These are phyloP conservation scores for Polyodon spathula DNA, from an alignment of 2,113 vertebrate genomes.

Conservation along the genomic window DNA sequence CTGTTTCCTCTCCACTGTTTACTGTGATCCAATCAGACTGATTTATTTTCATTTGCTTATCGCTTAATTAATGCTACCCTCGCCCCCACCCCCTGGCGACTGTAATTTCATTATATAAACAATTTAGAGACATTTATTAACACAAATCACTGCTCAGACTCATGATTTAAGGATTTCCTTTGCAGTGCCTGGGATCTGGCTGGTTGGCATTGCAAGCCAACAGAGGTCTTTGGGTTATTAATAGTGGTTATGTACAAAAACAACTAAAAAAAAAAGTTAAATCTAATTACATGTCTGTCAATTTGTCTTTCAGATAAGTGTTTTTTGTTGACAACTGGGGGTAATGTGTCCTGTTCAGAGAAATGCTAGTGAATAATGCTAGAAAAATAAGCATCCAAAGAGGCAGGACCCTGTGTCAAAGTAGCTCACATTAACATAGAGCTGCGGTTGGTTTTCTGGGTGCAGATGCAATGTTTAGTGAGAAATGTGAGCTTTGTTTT, in stretches of 20 bases:
- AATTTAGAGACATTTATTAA: slow-evolving; percentile 54
- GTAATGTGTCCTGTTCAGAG: slow-evolving; percentile 8
- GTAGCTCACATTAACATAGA: too few species aligned
- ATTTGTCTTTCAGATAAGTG: slow-evolving; percentile 20
- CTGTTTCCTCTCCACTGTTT: slow-evolving; percentile 46
- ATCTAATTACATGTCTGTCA: slow-evolving; percentile 20
- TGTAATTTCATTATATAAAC: slow-evolving; percentile 54
- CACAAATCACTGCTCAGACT: slow-evolving; percentile 43
- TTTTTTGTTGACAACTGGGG: slow-evolving; percentile 11
- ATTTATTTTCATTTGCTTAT: slow-evolving; percentile 60
- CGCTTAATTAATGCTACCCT: slow-evolving; percentile 46
- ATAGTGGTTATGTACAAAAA: slow-evolving; percentile 25
- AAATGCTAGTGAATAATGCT: slow-evolving; percentile 7
- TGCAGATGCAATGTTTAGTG: too few species aligned
- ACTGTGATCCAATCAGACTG: slow-evolving; percentile 36
- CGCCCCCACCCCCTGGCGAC: slow-evolving; percentile 24
- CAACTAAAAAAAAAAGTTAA: slow-evolving; percentile 5
- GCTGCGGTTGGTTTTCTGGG: too few species aligned
- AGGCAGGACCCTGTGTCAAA: too few species aligned
- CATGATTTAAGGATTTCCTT: slow-evolving; percentile 23
- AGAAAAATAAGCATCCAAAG: too few species aligned
- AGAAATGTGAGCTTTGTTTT: too few species aligned
- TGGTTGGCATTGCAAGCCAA: too few species aligned
- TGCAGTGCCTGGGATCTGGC: too few species aligned
- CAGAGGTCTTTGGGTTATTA: slow-evolving; percentile 20